Evolutionary conservation across 2,797 vertebrate genomes (phyloP).

Genomic region (Bucorvus abyssinicus): DNA sequence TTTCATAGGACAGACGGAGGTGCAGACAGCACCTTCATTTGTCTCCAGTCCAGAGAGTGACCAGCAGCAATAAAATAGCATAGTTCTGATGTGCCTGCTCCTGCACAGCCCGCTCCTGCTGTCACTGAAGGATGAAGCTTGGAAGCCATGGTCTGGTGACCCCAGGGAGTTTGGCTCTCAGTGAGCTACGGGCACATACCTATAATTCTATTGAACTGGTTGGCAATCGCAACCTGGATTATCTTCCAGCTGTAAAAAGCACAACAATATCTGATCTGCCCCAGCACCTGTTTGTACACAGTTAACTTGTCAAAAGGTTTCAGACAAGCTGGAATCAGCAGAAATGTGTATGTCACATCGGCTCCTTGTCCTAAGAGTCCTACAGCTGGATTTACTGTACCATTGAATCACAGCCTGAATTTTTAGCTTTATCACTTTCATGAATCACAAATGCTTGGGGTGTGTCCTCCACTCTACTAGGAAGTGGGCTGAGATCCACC

Average conservation of each 20-base stretch:
- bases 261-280: not conserved
- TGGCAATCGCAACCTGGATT: not conserved
- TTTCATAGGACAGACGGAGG: slow-evolving; percentile 29
- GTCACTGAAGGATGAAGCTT: not conserved
- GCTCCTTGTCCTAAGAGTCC: slow-evolving; percentile 24
- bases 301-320: slow-evolving; percentile 35
- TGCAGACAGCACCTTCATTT: slow-evolving; percentile 20
- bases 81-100: not conserved
- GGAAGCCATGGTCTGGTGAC: not conserved
- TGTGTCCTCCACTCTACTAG: not conserved
- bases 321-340: slow-evolving; percentile 35
- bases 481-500: slow-evolving; percentile 30
- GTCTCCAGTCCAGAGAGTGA: not conserved
- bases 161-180: not conserved
- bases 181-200: not conserved
- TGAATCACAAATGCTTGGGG: not conserved
- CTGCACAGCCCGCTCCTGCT: not conserved
- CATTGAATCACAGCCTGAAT: slow-evolving; percentile 19
- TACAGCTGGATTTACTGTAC: slow-evolving; percentile 49
- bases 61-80: not conserved
- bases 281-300: slow-evolving; percentile 12
- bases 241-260: not conserved
- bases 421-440: slow-evolving; percentile 13
- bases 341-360: not conserved
- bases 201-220: not conserved